Evolutionary conservation across 2,113 vertebrate genomes (phyloP), one percentile per base, ranked within the genome.

Genomic region (Sapajus apella): DNA sequence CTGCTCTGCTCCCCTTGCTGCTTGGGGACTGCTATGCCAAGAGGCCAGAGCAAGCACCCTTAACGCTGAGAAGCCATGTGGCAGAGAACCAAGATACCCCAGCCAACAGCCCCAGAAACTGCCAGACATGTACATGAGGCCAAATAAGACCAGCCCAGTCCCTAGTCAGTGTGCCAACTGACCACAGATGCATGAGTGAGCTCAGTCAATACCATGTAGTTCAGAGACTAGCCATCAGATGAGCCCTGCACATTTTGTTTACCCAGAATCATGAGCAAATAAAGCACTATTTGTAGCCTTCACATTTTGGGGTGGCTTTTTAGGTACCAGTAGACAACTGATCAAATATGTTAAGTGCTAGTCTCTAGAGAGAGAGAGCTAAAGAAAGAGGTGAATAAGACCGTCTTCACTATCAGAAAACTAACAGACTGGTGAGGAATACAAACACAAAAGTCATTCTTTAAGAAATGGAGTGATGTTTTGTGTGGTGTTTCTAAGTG

Each of bases 11-110:
- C 6, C 0, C 68, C 58, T 61, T 84, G 82, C 52, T 94, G 14
- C 89, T 83, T 85, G 30, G 83, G 94, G 70, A 76, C 27, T 45
- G 23, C 43, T 73, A 64, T 79, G 87, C 8, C 20, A 89, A 83
- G 90, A 96, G 18, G n/a, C 64, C 75, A 80, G 43, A 21, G 45
- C 77, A 61, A 88, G 30, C n/a, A 21, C 56, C 72, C 66, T 52
- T 92, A 27, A 79, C 91, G 56, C 87, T 64, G 91, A 94, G 96
- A 94, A 95, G 79, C 70, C 61, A 37, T 23, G 7, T 70, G 82
- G 93, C 86, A 91, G 55, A 79, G 32, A 94, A 89, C 45, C 84
- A 96, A 91, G 87, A 75, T 17, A 81, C 21, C n/a, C 23, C 13
- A 96, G 96, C 73, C 89, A 91, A 88, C 2, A 68, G 45, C 35